phyloP scores from a whole-genome alignment of 2,888 invertebrate species.

The Entomobrya multifasciata region DNA sequence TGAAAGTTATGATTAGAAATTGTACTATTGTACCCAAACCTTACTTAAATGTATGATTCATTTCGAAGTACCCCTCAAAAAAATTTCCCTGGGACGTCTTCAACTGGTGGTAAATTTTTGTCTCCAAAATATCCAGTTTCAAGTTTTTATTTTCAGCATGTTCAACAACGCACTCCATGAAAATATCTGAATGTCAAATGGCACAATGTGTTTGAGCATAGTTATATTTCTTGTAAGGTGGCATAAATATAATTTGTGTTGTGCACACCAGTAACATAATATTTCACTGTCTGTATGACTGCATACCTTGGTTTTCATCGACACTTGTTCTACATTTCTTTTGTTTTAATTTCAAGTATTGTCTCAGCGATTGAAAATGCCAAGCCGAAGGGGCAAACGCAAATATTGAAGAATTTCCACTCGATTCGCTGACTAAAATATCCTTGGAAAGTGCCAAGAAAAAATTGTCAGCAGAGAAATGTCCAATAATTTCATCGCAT shows the following conservation, averaged over 20 bases:
- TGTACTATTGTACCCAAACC: too few relatives aligned
- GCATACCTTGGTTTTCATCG: not conserved
- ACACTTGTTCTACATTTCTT: too few relatives aligned
- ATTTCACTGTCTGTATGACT: not conserved
- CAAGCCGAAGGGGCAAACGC: not conserved
- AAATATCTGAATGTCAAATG: not conserved
- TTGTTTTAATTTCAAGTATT: not conserved
- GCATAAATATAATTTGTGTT: not conserved
- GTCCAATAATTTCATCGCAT: slow-evolving; percentile 32
- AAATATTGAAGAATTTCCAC: not conserved
- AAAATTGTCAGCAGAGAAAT: not conserved
- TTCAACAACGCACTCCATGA: not conserved
- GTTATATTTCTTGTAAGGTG: not conserved
- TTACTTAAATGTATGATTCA: not conserved
- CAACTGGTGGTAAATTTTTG: not conserved
- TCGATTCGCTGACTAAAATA: not conserved
- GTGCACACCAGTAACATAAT: not conserved
- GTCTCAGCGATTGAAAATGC: slow-evolving; percentile 4
- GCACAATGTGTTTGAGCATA: not conserved
- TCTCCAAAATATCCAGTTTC: not conserved
- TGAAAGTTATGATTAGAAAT: not conserved
- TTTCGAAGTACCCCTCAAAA: slow-evolving; percentile 23
- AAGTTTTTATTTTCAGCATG: slow-evolving; percentile 28
- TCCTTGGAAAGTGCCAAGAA: not conserved
- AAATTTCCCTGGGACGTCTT: not conserved